phyloP scores from a whole-genome alignment of 92 coral and sea anemone species.

The Metridium senile region DNA sequence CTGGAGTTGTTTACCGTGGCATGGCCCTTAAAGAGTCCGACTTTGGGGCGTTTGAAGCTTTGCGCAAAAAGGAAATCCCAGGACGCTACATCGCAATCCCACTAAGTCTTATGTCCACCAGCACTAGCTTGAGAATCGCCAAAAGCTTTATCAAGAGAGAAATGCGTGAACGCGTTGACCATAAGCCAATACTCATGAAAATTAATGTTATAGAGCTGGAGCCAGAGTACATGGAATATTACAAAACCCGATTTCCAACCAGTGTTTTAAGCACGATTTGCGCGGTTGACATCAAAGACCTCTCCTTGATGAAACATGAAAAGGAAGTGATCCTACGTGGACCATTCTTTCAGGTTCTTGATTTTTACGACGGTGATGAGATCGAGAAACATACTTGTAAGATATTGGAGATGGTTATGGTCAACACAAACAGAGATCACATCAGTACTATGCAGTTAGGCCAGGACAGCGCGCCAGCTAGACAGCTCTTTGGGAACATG shows the following conservation, averaged over 20 bases:
- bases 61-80: neutral
- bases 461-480: neutral
- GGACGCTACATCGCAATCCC: conserved; percentile 14
- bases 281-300: conserved; percentile 15
- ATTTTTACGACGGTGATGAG: conserved; percentile 18
- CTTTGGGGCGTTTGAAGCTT: neutral
- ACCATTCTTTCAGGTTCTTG: conserved; percentile 19
- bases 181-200: conserved; percentile 12
- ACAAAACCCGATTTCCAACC: neutral
- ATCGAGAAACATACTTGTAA: neutral
- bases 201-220: conserved; percentile 13
- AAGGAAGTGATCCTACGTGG: conserved; percentile 17
- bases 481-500: conserved; percentile 22
- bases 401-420: conserved; percentile 9
- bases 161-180: neutral
- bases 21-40: conserved; percentile 13
- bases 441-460: conserved; percentile 8
- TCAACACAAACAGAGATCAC: conserved; percentile 15
- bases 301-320: neutral
- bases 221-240: conserved; percentile 9
- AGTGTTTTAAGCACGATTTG: conserved; percentile 16
- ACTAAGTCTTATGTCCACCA: conserved; percentile 6
- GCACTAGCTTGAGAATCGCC: neutral
- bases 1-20: conserved; percentile 10
- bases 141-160: conserved; percentile 1